Conservation (phyloP, 1,140 invertebrate species). For the Dryas iulia region DNA sequence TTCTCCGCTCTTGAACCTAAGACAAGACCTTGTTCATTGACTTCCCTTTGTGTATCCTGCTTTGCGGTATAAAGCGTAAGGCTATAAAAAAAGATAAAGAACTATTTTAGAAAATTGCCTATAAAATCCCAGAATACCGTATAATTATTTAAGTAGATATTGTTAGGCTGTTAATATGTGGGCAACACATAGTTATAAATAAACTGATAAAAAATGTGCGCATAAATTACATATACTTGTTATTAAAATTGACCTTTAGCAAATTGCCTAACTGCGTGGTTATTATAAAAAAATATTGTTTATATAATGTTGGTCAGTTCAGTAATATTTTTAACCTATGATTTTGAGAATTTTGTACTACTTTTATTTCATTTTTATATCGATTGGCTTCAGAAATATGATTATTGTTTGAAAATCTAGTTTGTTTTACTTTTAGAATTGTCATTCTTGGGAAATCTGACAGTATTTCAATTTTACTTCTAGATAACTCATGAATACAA, state of each 20-base stretch:
- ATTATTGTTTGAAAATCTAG: background rate
- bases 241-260: background rate
- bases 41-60: too few species aligned
- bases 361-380: too few species aligned
- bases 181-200: background rate
- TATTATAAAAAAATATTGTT: background rate
- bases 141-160: too few species aligned
- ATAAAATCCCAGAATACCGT: too few species aligned
- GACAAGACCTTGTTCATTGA: too few species aligned
- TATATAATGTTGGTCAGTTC: conserved; percentile 8
- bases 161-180: background rate
- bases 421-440: background rate
- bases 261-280: background rate
- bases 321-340: background rate
- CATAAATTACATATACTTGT: background rate
- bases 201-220: background rate
- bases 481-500: background rate
- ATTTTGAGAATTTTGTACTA: too few species aligned
- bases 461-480: background rate
- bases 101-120: too few species aligned
- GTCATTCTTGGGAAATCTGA: background rate
- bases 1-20: too few species aligned
- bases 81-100: too few species aligned
- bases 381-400: too few species aligned
- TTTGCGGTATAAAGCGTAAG: too few species aligned